These are phyloP conservation scores for Leptarthrus brevirostris DNA, from an alignment of 2,888 invertebrate species.

Conservation along the genomic window DNA sequence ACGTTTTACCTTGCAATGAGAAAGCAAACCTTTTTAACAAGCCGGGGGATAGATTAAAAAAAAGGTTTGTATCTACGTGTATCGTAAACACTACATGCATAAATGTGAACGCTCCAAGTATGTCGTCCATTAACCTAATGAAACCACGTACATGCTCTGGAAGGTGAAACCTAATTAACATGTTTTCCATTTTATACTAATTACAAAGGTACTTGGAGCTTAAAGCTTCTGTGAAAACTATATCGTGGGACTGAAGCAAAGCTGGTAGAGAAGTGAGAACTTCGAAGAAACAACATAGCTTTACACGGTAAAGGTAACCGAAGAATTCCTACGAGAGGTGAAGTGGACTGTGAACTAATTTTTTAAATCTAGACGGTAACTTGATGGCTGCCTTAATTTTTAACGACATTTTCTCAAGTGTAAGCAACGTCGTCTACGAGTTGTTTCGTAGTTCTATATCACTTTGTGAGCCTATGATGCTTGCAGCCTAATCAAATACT, in stretches of 20 bases:
- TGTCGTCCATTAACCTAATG: slow-evolving; percentile 45
- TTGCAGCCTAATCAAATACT: slow-evolving; percentile 21
- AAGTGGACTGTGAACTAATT: not conserved
- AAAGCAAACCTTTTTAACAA: not conserved
- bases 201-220: slow-evolving; percentile 47
- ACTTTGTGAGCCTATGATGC: slow-evolving; percentile 5
- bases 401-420: not conserved
- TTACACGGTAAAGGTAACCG: not conserved
- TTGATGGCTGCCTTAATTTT: not conserved
- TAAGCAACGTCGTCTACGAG: no score
- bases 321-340: not conserved
- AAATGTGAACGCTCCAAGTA: not conserved
- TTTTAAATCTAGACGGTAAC: not conserved
- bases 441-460: not conserved
- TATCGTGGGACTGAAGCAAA: slow-evolving; percentile 26
- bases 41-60: not conserved
- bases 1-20: no score
- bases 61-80: no score
- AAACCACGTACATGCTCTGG: slow-evolving; percentile 47
- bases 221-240: slow-evolving; percentile 41
- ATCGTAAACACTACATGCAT: not conserved
- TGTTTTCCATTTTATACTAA: slow-evolving; percentile 52
- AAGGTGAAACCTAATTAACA: slow-evolving; percentile 52
- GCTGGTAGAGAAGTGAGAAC: not conserved
- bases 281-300: not conserved